phyloP scores from a whole-genome alignment of 2,888 invertebrate genomes.

The Flabesymbios commensalis region DNA sequence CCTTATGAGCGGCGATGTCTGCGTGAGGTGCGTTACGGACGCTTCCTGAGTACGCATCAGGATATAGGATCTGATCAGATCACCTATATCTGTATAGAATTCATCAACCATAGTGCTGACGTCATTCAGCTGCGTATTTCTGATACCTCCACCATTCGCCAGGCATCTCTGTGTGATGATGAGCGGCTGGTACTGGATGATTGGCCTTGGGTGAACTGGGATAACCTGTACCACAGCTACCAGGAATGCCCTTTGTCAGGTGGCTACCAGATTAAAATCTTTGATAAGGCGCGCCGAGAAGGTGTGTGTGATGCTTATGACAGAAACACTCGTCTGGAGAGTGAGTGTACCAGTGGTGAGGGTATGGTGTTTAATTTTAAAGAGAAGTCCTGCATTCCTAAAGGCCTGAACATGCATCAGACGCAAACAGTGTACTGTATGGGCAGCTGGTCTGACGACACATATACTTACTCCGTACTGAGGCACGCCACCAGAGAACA shows the following conservation, averaged over 20 bases:
- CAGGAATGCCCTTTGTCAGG: conserved; percentile 19
- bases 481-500: conserved; percentile 12
- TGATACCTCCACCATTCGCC: background rate
- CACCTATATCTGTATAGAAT: conserved; percentile 12
- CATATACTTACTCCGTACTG: conserved; percentile 18
- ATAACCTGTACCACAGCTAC: background rate
- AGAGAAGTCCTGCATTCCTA: conserved; percentile 20
- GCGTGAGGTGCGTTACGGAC: background rate
- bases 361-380: conserved; percentile 26
- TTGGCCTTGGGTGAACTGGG: conserved; percentile 10
- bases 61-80: background rate
- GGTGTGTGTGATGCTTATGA: conserved; percentile 26
- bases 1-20: background rate
- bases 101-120: conserved; percentile 6
- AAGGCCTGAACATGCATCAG: conserved; percentile 23
- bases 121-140: conserved; percentile 13
- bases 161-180: conserved; percentile 14
- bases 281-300: conserved; percentile 13
- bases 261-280: conserved; percentile 20
- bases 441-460: conserved; percentile 23
- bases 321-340: conserved; percentile 27
- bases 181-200: background rate
- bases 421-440: conserved; percentile 22
- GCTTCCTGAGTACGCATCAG: conserved; percentile 1
- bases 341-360: conserved; percentile 27